Evolutionary conservation across 2,113 vertebrate species (phyloP).

Genomic region (Phaetusa simplex): DNA sequence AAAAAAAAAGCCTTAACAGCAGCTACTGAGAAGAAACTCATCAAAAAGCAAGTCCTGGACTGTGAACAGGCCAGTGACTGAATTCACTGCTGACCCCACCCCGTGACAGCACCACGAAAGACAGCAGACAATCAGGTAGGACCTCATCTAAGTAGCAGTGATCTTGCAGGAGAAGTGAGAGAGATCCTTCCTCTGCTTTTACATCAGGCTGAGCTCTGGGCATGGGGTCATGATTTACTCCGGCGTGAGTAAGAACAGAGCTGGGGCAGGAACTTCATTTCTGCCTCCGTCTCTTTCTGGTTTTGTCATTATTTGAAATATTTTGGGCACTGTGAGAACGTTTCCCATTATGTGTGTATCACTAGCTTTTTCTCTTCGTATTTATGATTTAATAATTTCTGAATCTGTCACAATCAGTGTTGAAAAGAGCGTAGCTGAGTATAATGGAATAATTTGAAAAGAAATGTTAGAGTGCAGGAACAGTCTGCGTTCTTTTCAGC

Average conservation of each 20-base stretch:
- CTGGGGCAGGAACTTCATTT: neutral
- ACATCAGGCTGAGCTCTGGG: neutral
- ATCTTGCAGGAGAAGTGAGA: neutral
- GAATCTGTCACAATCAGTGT: conserved; percentile 67
- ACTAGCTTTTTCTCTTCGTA: conserved; percentile 22
- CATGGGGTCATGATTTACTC: neutral
- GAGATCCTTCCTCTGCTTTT: neutral
- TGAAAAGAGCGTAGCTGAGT: conserved; percentile 37
- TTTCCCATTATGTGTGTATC: conserved; percentile 59
- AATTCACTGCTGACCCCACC: neutral
- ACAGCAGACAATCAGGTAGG: neutral
- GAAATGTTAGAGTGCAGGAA: conserved; percentile 44
- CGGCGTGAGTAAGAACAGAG: neutral
- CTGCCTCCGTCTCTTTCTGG: neutral
- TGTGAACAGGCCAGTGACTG: neutral
- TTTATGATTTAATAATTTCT: conserved; percentile 74
- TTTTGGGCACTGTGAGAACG: conserved; percentile 53
- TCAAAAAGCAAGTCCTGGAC: neutral
- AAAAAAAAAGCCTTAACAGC: neutral
- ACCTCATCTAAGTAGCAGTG: neutral
- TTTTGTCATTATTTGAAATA: conserved; percentile 66
- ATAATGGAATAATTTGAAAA: conserved; percentile 66
- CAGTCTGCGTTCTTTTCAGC: conserved; percentile 29
- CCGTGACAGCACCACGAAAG: neutral
- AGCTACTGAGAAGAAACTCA: neutral